Conservation (phyloP, 1,140 invertebrate species). For the Neodiprion fabricii region DNA sequence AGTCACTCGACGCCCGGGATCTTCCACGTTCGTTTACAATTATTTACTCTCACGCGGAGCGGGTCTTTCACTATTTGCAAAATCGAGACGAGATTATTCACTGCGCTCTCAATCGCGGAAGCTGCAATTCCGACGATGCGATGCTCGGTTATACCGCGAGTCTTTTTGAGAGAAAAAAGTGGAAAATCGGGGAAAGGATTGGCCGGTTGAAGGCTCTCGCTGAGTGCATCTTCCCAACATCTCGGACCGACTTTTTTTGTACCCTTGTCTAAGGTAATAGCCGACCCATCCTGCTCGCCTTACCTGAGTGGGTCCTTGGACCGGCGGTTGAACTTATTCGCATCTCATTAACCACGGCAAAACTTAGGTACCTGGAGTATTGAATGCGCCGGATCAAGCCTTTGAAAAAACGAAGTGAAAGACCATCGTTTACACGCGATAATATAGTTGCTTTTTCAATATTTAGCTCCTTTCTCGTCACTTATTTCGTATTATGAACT, state of each 20-base stretch:
- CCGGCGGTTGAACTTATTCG: background rate
- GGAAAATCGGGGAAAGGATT: constrained; percentile 5
- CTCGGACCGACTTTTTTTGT: background rate
- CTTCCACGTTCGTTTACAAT: background rate
- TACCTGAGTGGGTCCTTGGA: background rate
- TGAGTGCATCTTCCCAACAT: background rate
- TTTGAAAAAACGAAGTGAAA: background rate
- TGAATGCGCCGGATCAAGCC: no score
- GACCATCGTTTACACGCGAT: no score
- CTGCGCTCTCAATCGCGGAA: no score
- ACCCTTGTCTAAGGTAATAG: constrained; percentile 5
- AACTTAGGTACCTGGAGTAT: background rate
- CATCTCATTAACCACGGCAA: background rate
- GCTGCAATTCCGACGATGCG: no score
- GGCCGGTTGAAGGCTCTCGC: background rate
- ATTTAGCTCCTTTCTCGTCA: background rate
- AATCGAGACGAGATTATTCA: no score
- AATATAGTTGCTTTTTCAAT: no score
- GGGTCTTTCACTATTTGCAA: no score
- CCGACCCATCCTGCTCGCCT: background rate
- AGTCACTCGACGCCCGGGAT: background rate
- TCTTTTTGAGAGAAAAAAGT: no score
- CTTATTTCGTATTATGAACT: no score
- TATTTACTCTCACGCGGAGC: background rate
- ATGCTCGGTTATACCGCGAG: no score